Evolutionary conservation across 2,888 invertebrate species (phyloP), one percentile per base, ranked within the genome.

Genomic region (Sipunculus nudus): DNA sequence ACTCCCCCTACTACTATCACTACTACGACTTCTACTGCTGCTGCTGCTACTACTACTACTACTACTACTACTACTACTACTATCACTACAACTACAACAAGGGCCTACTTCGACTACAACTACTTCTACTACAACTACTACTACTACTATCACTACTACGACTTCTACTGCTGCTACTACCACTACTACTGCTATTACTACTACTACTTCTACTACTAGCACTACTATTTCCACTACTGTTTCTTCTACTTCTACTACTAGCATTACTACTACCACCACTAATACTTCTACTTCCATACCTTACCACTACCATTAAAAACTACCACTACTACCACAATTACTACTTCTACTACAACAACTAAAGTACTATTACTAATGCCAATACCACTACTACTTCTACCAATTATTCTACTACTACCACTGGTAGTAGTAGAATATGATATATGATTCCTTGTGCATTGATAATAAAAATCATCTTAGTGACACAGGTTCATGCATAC

Each of bases 141-240:
- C 43, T 43, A 43, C 43, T 21, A 1, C 43, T 21, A 43, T 21
- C 19, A 43, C 43, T 43, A 43, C 43, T 21, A 1, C 43, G 10
- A 43, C 1, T 43, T n/a, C 43, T 43, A 43, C 43, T 21, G 1
- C 43, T 21, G 19, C 1, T 43, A 43, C 43, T 43, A 43, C 43
- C 21, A 1, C 43, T 21, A 1, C 43, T 21, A 43, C 1, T 43
- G 19, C 43, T 43, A 43, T 21, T 21, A 1, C 43, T 21, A 43
- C 1, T 43, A 43, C 43, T 43, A 43, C 43, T 21, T n/a, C 43
- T 21, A 43, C 43, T 43, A 43, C 43, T 43, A 43, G n/a, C 21
- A 43, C 43, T 21, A 43, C 43, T 43, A 43, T 21, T 43, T 1
- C 43, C 43, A 43, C 21, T 1, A 43, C 21, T 19, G 19, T 21